Conservation (phyloP, 2,113 vertebrate species). For the Blennius ocellaris region DNA sequence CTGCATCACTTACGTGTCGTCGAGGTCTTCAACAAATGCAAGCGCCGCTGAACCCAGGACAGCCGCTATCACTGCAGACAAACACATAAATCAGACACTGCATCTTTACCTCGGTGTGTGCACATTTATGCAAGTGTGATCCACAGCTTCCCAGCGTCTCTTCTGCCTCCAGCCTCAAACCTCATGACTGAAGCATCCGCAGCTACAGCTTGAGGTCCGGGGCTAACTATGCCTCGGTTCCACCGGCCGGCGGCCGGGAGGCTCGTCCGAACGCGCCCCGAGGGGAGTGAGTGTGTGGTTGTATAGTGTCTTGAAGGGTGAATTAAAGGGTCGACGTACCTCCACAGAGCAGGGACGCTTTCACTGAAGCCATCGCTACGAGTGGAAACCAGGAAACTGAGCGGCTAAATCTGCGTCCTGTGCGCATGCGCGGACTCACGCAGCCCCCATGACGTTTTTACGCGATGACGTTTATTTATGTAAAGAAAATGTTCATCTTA, state of each 20-base stretch:
- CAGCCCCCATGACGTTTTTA: background rate
- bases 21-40: conserved; percentile 92
- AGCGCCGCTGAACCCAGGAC: conserved; percentile 77
- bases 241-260: background rate
- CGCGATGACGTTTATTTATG: background rate
- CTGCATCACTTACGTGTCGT: conserved; percentile 92
- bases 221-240: conserved; percentile 58
- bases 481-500: background rate
- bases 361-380: conserved; percentile 80
- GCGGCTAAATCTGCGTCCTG: background rate
- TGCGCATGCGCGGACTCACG: conserved; percentile 75
- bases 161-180: conserved; percentile 14
- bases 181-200: conserved; percentile 70
- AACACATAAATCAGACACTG: background rate
- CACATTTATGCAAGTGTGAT: background rate
- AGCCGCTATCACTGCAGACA: conserved; percentile 70
- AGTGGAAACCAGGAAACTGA: conserved; percentile 77
- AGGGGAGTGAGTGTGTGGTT: no score
- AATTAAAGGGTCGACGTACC: conserved; percentile 63
- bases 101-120: background rate
- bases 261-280: background rate
- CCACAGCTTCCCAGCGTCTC: background rate
- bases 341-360: conserved; percentile 65
- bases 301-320: background rate
- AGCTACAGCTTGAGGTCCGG: conserved; percentile 57